Percentiles rank a stretch among this genome's conserved stretches.
Conservation (phyloP, 2,113 vertebrate genomes). For the Aleadryas rufinucha region DNA sequence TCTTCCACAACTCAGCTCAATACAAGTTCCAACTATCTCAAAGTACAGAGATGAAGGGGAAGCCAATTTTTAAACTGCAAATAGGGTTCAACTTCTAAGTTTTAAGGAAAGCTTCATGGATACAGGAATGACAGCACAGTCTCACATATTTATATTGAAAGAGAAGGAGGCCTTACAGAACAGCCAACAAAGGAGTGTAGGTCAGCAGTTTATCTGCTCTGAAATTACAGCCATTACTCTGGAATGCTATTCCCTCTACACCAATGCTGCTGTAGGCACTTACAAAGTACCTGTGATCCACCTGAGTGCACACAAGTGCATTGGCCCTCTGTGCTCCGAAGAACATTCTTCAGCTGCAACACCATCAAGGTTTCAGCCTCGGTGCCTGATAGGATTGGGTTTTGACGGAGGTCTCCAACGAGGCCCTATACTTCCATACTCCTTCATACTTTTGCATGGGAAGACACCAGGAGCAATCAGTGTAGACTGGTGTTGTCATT, state of each 20-base stretch:
- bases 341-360: background rate
- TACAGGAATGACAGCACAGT: background rate
- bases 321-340: background rate
- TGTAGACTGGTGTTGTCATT: background rate
- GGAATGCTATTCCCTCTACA: background rate
- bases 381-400: background rate
- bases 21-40: background rate
- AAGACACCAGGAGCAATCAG: background rate
- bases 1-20: background rate
- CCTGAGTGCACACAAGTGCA: background rate
- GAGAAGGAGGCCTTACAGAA: background rate
- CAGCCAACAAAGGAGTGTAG: background rate
- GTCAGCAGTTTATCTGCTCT: background rate
- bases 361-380: background rate
- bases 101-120: background rate
- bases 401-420: accelerated
- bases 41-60: background rate
- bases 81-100: background rate
- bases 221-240: background rate
- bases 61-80: background rate
- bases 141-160: background rate
- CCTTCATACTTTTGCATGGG: background rate
- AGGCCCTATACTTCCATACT: background rate
- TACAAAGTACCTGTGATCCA: background rate
- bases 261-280: background rate